Percentiles rank a stretch among this genome's conserved stretches.
These are phyloP conservation scores for Protonibea diacanthus DNA, from an alignment of 2,797 vertebrate genomes.

Conservation along the genomic window DNA sequence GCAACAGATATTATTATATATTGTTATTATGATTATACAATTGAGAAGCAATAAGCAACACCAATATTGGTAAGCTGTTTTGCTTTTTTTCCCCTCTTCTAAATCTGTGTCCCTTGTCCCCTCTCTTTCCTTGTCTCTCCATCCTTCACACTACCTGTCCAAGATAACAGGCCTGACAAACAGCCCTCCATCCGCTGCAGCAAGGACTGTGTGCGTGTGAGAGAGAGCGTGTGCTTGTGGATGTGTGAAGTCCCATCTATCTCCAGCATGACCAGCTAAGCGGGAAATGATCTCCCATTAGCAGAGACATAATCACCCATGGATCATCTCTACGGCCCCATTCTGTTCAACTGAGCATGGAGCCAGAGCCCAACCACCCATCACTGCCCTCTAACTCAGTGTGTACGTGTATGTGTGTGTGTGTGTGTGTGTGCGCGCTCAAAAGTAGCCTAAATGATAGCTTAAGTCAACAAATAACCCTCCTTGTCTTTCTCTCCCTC, in stretches of 20 bases:
- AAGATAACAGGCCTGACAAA: slow-evolving; percentile 75
- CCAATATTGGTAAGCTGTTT: slow-evolving; percentile 1
- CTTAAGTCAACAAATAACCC: slow-evolving; percentile 73
- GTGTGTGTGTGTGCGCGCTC: slow-evolving; percentile 15
- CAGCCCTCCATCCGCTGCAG: slow-evolving; percentile 60
- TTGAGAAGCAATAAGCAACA: neutral
- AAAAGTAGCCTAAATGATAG: slow-evolving; percentile 67
- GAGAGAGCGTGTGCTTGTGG: slow-evolving; percentile 51
- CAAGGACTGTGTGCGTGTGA: slow-evolving; percentile 41
- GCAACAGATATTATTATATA: neutral
- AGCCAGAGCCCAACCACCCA: slow-evolving; percentile 78
- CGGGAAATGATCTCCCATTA: slow-evolving; percentile 88
- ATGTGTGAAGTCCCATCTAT: slow-evolving; percentile 79
- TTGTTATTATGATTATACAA: neutral
- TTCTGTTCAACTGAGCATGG: slow-evolving; percentile 87
- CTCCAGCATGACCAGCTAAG: slow-evolving; percentile 86
- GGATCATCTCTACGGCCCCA: slow-evolving; percentile 87
- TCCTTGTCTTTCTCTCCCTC: slow-evolving; percentile 42
- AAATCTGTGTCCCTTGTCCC: slow-evolving; percentile 3
- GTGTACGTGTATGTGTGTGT: slow-evolving; percentile 49
- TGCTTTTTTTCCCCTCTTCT: neutral
- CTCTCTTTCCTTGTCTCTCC: slow-evolving; percentile 37
- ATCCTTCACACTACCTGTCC: slow-evolving; percentile 70
- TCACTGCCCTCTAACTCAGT: slow-evolving; percentile 74
- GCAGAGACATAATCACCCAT: slow-evolving; percentile 87